A percentile compares a stretch with the other conserved stretches of the same genome.
These are phyloP conservation scores for Stylophora pistillata DNA, from an alignment of 64 coral and sea anemone genomes.

Conservation along the genomic window DNA sequence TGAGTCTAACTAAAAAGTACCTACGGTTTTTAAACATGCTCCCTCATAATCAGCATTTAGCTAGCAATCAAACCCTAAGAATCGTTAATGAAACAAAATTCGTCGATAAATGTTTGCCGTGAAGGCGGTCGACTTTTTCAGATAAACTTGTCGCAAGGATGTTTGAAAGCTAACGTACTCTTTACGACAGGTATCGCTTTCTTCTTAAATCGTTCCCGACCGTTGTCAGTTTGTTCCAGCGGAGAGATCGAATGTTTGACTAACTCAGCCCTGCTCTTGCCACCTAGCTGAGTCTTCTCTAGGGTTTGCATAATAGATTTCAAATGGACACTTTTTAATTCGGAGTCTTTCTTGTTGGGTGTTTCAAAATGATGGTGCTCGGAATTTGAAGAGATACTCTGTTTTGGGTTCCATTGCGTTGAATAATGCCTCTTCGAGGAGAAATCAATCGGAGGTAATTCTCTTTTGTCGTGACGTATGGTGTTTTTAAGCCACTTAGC, in stretches of 20 bases:
- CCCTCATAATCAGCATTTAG: no score
- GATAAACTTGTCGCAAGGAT: neutral
- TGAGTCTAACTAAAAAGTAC: no score
- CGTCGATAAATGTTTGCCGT: no score
- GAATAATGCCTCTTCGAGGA: neutral
- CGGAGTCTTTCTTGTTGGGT: neutral
- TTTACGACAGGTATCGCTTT: neutral
- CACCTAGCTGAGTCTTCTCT: neutral
- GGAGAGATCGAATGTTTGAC: neutral
- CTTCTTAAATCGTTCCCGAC: neutral
- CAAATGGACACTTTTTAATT: neutral
- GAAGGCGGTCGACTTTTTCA: no score
- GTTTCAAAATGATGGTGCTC: neutral
- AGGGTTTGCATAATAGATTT: neutral
- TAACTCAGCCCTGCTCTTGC: neutral
- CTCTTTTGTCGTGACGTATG: neutral
- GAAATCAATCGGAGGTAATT: slow-evolving; percentile 3
- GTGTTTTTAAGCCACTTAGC: slow-evolving; percentile 3
- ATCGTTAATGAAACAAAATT: no score
- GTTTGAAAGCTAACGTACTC: neutral
- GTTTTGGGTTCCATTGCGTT: neutral
- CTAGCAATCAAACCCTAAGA: no score
- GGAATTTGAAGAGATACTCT: neutral
- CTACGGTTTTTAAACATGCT: no score
- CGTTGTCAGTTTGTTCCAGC: neutral